These are phyloP conservation scores for Pseudochromis fuscus DNA, from an alignment of 2,797 vertebrate species.

Conservation along the genomic window DNA sequence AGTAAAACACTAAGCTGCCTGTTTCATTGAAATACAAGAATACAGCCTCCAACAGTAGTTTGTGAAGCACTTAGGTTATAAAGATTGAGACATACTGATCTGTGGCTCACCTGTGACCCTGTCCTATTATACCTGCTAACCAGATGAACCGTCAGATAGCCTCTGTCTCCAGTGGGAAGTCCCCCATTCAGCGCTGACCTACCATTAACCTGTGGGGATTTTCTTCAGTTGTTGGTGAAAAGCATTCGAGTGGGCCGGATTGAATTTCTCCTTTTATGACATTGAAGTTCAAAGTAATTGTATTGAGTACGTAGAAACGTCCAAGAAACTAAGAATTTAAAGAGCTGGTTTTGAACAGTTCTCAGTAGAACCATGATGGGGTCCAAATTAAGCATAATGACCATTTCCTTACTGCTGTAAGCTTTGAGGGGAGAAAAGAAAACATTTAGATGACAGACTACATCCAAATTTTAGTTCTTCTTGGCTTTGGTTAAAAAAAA, in stretches of 20 bases:
- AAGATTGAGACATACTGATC: conserved; percentile 50
- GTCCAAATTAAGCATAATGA: conserved; percentile 48
- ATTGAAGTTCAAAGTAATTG: conserved; percentile 66
- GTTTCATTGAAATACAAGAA: conserved; percentile 21
- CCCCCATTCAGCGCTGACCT: conserved; percentile 57
- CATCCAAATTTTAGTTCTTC: conserved; percentile 54
- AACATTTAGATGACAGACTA: conserved; percentile 4
- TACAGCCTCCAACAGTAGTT: conserved; percentile 20
- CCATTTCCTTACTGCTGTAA: conserved; percentile 41
- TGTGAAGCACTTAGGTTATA: conserved; percentile 42
- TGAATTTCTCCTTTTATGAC: conserved; percentile 67
- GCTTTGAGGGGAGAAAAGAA: conserved; percentile 23
- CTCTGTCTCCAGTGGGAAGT: conserved; percentile 54
- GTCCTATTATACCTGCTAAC: conserved; percentile 57
- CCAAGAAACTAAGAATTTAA: conserved; percentile 62
- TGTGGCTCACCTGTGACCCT: conserved; percentile 69
- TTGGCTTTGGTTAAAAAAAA: conserved; percentile 61
- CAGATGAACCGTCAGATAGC: conserved; percentile 69
- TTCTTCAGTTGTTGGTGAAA: conserved; percentile 63
- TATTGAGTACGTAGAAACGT: conserved; percentile 31
- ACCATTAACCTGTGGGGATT: conserved; percentile 69
- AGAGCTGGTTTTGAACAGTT: conserved; percentile 54
- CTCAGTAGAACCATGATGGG: conserved; percentile 40
- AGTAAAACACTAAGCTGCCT: neutral
- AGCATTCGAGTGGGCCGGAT: conserved; percentile 60